Evolutionary conservation across 2,797 vertebrate species (phyloP), one percentile per base, ranked within the genome.

Genomic region (Astyanax mexicanus): DNA sequence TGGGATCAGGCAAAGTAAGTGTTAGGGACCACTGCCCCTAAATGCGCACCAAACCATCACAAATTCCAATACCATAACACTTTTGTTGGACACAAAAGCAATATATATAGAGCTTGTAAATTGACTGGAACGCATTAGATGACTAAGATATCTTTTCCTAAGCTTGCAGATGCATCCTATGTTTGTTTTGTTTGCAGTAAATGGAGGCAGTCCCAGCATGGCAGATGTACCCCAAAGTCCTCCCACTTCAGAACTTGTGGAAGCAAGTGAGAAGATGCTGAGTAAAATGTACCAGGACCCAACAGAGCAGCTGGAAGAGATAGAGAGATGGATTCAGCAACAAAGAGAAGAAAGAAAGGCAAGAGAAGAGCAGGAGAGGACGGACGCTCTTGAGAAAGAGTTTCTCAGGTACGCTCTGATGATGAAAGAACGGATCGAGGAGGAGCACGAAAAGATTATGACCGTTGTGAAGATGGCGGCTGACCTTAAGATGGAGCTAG

Each of bases 391-490:
- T 5, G 45, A 73, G 32, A 62, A 69, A 32, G 62, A 69, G 69
- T 80, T 77, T 17, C n/a, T 61, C 1, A 54, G 49, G 17, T 77
- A 54, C 10, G 27, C 55, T 11, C 21, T 29, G 21, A 25, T 13
- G 13, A 52, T 72, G 12, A 37, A 68, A 47, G 62, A 29, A 11
- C 37, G 60, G 54, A 67, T 77, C 0, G 27, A n/a, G 13, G 42
- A 45, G n/a, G 72, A 80, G 11, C 47, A 72, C 8, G 74, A 32
- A 49, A 80, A 32, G 37, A 72, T 77, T 1, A 17, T 55, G 55
- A 55, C 57, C 15, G 54, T 25, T 23, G 64, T 23, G 2, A 40
- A 44, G 64, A 38, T 6, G 37, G 42, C 32, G 12, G 37, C 45
- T 4, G 21, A 54, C 17, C 69, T 80, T 2, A 6, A 76, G 73